A percentile compares a stretch with the other conserved stretches of the same genome.
phyloP scores from a whole-genome alignment of 2,888 invertebrate species.

The Acrocyrtus sp. region DNA sequence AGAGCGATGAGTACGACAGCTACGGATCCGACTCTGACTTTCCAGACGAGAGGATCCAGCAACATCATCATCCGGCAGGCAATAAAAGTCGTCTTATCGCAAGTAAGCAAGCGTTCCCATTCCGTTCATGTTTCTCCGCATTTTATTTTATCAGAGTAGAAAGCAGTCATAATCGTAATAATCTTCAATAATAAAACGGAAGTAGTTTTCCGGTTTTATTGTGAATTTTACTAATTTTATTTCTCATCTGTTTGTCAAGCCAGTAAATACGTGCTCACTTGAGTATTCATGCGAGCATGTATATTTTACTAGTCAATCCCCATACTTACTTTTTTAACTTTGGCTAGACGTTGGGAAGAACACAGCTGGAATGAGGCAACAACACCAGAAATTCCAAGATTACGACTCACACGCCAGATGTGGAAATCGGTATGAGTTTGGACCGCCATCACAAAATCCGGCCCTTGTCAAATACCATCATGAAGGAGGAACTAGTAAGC shows the following conservation, averaged over 20 bases:
- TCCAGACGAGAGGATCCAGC: slow-evolving; percentile 43
- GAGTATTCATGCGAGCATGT: too few relatives aligned
- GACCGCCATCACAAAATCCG: slow-evolving; percentile 36
- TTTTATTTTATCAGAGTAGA: background rate
- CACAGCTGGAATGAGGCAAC: slow-evolving; percentile 39
- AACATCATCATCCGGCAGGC: slow-evolving; percentile 6
- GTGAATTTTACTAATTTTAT: background rate
- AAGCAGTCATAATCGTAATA: background rate
- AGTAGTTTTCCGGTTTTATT: background rate
- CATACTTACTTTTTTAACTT: slow-evolving; percentile 4
- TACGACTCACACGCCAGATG: slow-evolving; percentile 58
- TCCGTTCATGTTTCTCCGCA: too few relatives aligned
- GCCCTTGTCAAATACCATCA: slow-evolving; percentile 30
- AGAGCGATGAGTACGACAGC: slow-evolving; percentile 65
- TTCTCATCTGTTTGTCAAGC: background rate
- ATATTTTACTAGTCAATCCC: too few relatives aligned
- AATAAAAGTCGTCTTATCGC: slow-evolving; percentile 32
- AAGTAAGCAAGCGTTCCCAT: too few relatives aligned
- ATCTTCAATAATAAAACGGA: background rate
- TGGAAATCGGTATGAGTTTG: slow-evolving; percentile 61
- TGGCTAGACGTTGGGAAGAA: slow-evolving; percentile 21
- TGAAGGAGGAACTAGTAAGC: slow-evolving; percentile 5
- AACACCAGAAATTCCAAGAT: slow-evolving; percentile 57
- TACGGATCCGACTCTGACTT: slow-evolving; percentile 62
- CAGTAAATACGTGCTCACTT: background rate